Percentiles rank a stretch among this genome's conserved stretches.
Evolutionary conservation across 1,140 invertebrate genomes (phyloP).

Genomic region (Papilio xuthus): DNA sequence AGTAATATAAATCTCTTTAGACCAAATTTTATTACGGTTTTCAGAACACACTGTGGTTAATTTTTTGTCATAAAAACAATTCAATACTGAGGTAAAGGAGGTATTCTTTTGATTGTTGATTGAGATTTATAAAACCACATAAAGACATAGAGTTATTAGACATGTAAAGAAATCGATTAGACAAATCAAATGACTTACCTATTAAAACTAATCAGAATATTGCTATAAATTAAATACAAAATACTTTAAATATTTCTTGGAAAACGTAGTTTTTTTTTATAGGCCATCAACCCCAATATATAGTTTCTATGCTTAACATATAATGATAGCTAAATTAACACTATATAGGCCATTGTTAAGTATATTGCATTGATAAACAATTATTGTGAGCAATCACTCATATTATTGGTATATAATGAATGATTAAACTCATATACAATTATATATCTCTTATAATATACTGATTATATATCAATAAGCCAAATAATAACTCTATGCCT

Average conservation of each 20-base stretch:
- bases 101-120: constrained; percentile 42
- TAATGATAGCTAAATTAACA: not conserved
- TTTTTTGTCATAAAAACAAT: constrained; percentile 43
- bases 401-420: not conserved
- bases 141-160: constrained; percentile 28
- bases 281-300: not conserved
- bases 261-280: not conserved
- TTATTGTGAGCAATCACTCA: not conserved
- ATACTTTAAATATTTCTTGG: not conserved
- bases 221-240: not conserved
- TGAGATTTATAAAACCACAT: constrained; percentile 14
- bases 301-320: not conserved
- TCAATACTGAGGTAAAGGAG: constrained; percentile 58
- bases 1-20: constrained; percentile 11
- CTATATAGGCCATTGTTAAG: too few species aligned
- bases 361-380: too few species aligned
- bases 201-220: not conserved
- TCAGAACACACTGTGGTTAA: constrained; percentile 67
- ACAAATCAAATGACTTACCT: not conserved
- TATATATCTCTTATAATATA: not conserved
- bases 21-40: constrained; percentile 13
- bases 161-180: not conserved
- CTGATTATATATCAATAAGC: not conserved
- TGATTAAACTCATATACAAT: not conserved
- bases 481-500: constrained; percentile 34